phyloP scores from a whole-genome alignment of 2,113 vertebrate genomes.

The Dromaius novaehollandiae region DNA sequence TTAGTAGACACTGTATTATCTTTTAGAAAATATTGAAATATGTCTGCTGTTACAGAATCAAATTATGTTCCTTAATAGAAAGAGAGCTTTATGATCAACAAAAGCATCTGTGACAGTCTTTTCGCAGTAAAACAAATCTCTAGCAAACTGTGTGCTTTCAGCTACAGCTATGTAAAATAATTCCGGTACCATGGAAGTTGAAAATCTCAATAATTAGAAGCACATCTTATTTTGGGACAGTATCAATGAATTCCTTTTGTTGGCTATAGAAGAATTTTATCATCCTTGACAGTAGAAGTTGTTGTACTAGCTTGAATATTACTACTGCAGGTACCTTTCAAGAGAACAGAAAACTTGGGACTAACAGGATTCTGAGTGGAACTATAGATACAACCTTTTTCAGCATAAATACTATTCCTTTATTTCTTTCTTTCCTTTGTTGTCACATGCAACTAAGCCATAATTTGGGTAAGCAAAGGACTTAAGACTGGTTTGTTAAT shows the following conservation, averaged over 20 bases:
- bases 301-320: constrained; percentile 8
- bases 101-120: not conserved
- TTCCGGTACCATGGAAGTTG: not conserved
- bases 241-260: not conserved
- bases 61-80: not conserved
- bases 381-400: not conserved
- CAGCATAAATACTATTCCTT: not conserved
- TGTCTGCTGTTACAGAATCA: not conserved
- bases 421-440: not conserved
- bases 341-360: constrained; percentile 11
- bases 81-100: not conserved
- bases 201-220: not conserved
- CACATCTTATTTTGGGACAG: not conserved
- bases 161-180: not conserved
- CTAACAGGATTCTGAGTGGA: not conserved
- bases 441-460: not conserved
- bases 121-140: not conserved
- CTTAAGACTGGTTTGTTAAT: not conserved
- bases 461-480: not conserved
- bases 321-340: not conserved
- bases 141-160: not conserved
- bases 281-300: not conserved
- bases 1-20: not conserved
- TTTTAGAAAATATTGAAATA: not conserved
- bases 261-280: not conserved